Percentiles rank a stretch among this genome's conserved stretches.
Evolutionary conservation across 2,797 vertebrate species (phyloP).

Genomic region (Esox lucius): DNA sequence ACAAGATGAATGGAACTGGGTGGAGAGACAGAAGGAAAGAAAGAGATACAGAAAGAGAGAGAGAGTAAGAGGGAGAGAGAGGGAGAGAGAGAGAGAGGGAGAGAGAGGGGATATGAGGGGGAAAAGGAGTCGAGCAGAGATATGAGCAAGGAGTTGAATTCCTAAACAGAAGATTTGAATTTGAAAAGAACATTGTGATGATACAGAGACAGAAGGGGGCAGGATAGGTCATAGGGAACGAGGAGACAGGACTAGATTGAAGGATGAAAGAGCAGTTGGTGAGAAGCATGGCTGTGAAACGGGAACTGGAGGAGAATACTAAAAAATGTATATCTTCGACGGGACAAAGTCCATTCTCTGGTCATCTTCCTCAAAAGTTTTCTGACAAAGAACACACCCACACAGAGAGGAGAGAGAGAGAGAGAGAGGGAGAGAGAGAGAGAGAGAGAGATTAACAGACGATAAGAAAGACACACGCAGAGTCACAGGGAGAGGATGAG

Average conservation of each 20-base stretch:
- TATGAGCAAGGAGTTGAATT: neutral
- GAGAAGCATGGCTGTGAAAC: slow-evolving; percentile 8
- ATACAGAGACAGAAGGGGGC: slow-evolving; percentile 15
- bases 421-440: neutral
- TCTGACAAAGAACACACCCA: slow-evolving; percentile 15
- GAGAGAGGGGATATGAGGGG: neutral
- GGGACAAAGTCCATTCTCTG: slow-evolving; percentile 50
- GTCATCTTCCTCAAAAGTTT: slow-evolving; percentile 37
- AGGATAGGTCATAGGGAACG: neutral
- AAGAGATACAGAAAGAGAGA: neutral
- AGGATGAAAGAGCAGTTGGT: slow-evolving; percentile 41
- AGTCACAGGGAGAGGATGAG: neutral
- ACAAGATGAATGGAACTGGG: slow-evolving; percentile 8
- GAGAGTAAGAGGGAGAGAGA: no score
- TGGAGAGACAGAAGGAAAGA: slow-evolving; percentile 2
- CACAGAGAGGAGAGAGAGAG: neutral
- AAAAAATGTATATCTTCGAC: neutral
- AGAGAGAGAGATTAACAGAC: neutral
- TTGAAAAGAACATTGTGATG: slow-evolving; percentile 8
- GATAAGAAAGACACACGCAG: neutral
- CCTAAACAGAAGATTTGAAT: neutral
- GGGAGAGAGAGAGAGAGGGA: slow-evolving; percentile 2
- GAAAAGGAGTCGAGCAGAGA: neutral
- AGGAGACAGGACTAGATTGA: no score
- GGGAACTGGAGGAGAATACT: neutral